Evolutionary conservation across 1,140 invertebrate genomes (phyloP), one percentile per base, ranked within the genome.

Genomic region (Anthonomus grandis): DNA sequence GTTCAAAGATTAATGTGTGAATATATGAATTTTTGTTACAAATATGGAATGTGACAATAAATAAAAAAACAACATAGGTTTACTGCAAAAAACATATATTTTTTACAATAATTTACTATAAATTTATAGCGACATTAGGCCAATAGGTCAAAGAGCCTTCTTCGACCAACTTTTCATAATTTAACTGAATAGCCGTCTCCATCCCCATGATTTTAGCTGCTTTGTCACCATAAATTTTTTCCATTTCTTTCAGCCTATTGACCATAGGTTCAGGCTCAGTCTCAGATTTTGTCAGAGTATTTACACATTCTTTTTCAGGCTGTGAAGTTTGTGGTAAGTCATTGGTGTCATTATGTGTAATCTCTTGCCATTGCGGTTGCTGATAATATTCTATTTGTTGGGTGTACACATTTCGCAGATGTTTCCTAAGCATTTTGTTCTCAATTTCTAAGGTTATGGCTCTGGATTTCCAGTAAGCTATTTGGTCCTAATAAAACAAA

Each of bases 121-220:
- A n/a, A n/a, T n/a, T n/a, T n/a, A n/a, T n/a, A n/a, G n/a, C n/a
- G n/a, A n/a, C n/a, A n/a, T n/a, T n/a, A n/a, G 88, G 87, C 89
- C 87, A 90, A 48, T 82, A 78, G 39, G 78, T 72, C 13, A 85
- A 82, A 61, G 85, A 83, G 12, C 75, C 64, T 54, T 77, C 77
- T 68, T 87, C 84, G 63, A 78, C 75, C 52, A 82, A 78, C 61
- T 79, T 74, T 57, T 89, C 81, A 68, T 80, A 85, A 23, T 79
- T 80, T 38, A 86, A 77, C 62, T 87, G 79, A 31, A 88, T 63
- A 6, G 83, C 82, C 49, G 84, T 87, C 76, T 91, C 87, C 79
- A 89, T 83, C 2, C 83, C 85, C 60, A 84, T 78, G 65, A 90
- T 86, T 68, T 77, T 83, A n/a, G 83, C 74, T 65, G 83, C 80